Conservation (phyloP, 2,113 vertebrate genomes). For the Cisticola juncidis region DNA sequence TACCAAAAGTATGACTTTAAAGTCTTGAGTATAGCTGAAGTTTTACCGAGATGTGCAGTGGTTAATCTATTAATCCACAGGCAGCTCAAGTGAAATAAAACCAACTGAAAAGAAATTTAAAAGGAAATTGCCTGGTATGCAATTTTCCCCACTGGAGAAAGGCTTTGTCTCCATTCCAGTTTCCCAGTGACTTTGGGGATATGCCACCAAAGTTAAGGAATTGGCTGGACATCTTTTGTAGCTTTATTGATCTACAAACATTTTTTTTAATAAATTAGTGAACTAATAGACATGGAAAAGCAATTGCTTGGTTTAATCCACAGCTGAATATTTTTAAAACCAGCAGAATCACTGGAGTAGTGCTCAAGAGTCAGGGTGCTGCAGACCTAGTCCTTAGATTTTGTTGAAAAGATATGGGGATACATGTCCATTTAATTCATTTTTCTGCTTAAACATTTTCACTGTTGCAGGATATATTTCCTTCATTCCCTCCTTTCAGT, state of each 20-base stretch:
- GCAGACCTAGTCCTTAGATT: neutral
- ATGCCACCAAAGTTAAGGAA: neutral
- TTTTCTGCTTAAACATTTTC: neutral
- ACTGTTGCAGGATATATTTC: neutral
- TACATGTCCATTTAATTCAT: neutral
- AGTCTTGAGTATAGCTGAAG: neutral
- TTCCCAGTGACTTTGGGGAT: neutral
- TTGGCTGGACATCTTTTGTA: neutral
- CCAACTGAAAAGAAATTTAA: neutral
- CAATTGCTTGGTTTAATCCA: neutral
- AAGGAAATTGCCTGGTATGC: neutral
- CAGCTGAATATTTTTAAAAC: neutral
- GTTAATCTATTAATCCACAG: neutral
- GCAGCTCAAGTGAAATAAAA: neutral
- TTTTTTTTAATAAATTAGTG: neutral
- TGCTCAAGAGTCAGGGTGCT: neutral
- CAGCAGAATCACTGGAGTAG: rapidly evolving
- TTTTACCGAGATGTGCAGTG: neutral
- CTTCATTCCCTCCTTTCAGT: neutral
- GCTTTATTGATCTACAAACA: neutral
- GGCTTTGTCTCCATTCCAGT: neutral
- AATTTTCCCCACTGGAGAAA: neutral
- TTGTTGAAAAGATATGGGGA: neutral
- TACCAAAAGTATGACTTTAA: neutral
- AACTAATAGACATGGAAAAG: neutral